Conservation (phyloP, 2,888 invertebrate genomes). For the Prosapia bicincta region DNA sequence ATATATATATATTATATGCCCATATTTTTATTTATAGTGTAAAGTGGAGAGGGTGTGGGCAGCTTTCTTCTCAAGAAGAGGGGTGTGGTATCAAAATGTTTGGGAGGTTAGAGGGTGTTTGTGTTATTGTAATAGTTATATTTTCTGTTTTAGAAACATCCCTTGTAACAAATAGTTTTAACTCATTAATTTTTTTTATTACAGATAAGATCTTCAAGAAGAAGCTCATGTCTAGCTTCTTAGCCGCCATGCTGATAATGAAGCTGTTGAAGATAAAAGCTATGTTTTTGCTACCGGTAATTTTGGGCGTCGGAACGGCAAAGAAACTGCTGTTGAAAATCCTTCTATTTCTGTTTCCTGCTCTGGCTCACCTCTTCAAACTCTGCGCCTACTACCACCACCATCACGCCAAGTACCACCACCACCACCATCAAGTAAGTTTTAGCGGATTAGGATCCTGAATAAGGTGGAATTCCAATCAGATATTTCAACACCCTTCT, state of each 20-base stretch:
- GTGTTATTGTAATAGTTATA: too few relatives aligned
- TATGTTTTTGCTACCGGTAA: slow-evolving; percentile 71
- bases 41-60: too few relatives aligned
- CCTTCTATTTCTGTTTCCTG: slow-evolving; percentile 77
- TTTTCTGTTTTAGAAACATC: too few relatives aligned
- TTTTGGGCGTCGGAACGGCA: slow-evolving; percentile 76
- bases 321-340: slow-evolving; percentile 80
- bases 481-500: too few relatives aligned
- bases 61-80: too few relatives aligned
- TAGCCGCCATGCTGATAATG: slow-evolving; percentile 71
- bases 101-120: too few relatives aligned
- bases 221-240: slow-evolving; percentile 68
- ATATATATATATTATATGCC: too few relatives aligned
- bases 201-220: slow-evolving; percentile 74
- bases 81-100: too few relatives aligned
- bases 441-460: too few relatives aligned
- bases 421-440: slow-evolving; percentile 64
- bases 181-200: slow-evolving; percentile 41
- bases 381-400: slow-evolving; percentile 79
- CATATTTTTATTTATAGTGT: too few relatives aligned
- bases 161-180: too few relatives aligned
- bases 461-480: too few relatives aligned
- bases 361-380: slow-evolving; percentile 77
- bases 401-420: slow-evolving; percentile 71
- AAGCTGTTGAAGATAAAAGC: slow-evolving; percentile 77